A percentile compares a stretch with the other conserved stretches of the same genome.
Conservation (phyloP, 2,113 vertebrate species). For the Tenebrosternarchus preto region DNA sequence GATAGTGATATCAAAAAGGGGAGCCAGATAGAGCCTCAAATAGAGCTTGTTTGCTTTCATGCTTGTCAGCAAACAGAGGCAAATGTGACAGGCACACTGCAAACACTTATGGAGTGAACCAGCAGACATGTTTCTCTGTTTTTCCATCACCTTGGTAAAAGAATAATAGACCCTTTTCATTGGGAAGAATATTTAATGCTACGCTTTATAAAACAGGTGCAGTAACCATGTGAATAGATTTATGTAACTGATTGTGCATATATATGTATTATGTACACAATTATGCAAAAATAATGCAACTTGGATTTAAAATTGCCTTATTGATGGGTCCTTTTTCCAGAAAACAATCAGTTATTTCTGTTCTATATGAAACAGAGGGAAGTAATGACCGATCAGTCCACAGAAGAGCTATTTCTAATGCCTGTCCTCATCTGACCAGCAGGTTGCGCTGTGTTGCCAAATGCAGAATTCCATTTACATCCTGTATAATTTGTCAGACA, state of each 20-base stretch:
- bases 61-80: slow-evolving; percentile 24
- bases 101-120: slow-evolving; percentile 12
- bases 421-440: slow-evolving; percentile 46
- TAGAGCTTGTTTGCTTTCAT: slow-evolving; percentile 44
- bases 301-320: too few species aligned
- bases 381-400: background rate
- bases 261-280: background rate
- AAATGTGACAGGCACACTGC: slow-evolving; percentile 7
- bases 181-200: slow-evolving; percentile 28
- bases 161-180: slow-evolving; percentile 18
- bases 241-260: background rate
- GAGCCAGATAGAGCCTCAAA: slow-evolving; percentile 28
- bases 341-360: background rate
- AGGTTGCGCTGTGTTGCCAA: slow-evolving; percentile 31
- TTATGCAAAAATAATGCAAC: background rate
- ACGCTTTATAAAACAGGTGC: background rate
- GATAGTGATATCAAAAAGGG: background rate
- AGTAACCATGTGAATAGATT: background rate
- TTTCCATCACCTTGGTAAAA: slow-evolving; percentile 14
- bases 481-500: slow-evolving; percentile 46
- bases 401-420: background rate
- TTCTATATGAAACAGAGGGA: background rate
- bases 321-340: background rate
- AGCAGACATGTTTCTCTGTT: background rate
- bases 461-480: slow-evolving; percentile 46